A percentile compares a stretch with the other conserved stretches of the same genome.
phyloP scores from a whole-genome alignment of 2,888 invertebrate species.

The Drosophila borborema region DNA sequence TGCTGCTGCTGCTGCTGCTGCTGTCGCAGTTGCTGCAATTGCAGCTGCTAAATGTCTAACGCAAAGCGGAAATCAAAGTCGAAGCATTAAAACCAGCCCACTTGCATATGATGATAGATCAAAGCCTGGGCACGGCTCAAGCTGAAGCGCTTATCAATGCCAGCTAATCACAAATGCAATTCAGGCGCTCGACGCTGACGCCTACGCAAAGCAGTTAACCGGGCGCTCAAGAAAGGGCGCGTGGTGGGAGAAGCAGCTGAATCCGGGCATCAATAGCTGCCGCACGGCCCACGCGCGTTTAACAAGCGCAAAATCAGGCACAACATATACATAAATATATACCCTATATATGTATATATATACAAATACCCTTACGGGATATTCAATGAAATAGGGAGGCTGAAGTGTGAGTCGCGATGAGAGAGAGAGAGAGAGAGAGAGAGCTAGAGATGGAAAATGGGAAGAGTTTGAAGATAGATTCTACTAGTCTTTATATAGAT shows the following conservation, averaged over 20 bases:
- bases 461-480: not conserved
- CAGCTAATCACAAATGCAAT: constrained; percentile 57
- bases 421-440: too few species aligned
- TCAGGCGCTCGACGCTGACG: constrained; percentile 26
- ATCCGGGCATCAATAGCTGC: constrained; percentile 60
- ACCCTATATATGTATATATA: not conserved
- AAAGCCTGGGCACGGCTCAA: constrained; percentile 32
- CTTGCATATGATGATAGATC: constrained; percentile 53
- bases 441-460: too few species aligned
- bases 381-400: not conserved
- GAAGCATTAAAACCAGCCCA: constrained; percentile 44
- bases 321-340: too few species aligned
- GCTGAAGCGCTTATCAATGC: constrained; percentile 43
- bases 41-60: constrained; percentile 24
- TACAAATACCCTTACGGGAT: constrained; percentile 34
- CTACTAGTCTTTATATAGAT: too few species aligned
- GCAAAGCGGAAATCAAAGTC: constrained; percentile 52
- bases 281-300: constrained; percentile 59
- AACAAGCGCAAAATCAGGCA: constrained; percentile 36
- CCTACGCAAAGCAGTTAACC: constrained; percentile 48
- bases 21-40: not conserved
- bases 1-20: too few species aligned
- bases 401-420: not conserved
- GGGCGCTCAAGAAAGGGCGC: constrained; percentile 9
- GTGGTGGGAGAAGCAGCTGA: constrained; percentile 1